phyloP scores from a whole-genome alignment of 2,797 vertebrate species.

The Tokudaia tokunoshimensis region DNA sequence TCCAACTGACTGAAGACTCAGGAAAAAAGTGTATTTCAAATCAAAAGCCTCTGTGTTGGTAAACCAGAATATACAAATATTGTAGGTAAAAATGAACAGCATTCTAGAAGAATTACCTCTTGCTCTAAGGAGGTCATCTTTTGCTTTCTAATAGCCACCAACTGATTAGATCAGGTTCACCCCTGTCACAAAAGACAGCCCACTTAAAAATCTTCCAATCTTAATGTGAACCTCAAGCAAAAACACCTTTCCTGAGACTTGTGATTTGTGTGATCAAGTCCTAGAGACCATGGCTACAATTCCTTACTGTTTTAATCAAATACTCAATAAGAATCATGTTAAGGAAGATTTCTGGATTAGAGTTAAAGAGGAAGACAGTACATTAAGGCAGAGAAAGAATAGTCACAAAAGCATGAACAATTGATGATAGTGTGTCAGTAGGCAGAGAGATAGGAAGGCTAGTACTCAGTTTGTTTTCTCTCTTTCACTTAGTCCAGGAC shows the following conservation, averaged over 20 bases:
- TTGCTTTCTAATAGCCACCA: background rate
- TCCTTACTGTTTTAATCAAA: background rate
- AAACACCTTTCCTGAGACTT: background rate
- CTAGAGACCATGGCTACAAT: background rate
- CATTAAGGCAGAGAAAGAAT: background rate
- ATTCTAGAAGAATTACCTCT: background rate
- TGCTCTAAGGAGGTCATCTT: background rate
- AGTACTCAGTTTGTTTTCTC: background rate
- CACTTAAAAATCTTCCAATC: background rate
- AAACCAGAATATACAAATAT: background rate
- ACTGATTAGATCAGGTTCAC: background rate
- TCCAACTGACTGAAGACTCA: background rate
- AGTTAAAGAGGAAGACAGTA: background rate
- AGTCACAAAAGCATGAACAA: background rate
- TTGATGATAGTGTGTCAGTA: background rate
- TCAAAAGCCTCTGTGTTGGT: background rate
- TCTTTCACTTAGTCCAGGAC: background rate
- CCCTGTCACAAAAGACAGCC: background rate
- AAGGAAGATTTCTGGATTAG: background rate
- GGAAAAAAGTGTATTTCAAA: background rate
- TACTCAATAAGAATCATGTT: background rate
- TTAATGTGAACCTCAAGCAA: constrained; percentile 32
- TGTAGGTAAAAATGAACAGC: background rate
- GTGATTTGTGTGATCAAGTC: background rate
- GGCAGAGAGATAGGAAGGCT: background rate